phyloP scores from a whole-genome alignment of 2,113 vertebrate species.

The Gracilinanus agilis region DNA sequence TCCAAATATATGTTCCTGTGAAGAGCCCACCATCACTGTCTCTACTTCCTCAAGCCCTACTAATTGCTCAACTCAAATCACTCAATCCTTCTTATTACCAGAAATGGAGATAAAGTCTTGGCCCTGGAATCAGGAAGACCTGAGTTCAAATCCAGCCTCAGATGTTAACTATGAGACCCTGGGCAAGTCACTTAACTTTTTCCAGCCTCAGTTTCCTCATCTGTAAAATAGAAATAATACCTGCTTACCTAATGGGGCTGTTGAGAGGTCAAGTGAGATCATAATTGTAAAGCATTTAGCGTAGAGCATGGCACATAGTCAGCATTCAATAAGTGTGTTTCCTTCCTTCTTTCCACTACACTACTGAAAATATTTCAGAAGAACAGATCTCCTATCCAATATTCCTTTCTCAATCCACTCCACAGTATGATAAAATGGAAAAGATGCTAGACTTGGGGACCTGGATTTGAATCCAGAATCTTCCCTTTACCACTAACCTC shows the following conservation, averaged over 20 bases:
- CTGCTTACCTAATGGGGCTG: not conserved
- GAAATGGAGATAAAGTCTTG: not conserved
- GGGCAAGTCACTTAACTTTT: not conserved
- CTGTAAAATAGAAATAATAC: not conserved
- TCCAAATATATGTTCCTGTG: not conserved
- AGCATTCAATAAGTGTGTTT: not conserved
- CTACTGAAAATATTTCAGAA: not conserved
- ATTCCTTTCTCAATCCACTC: not conserved
- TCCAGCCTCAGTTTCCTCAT: not conserved
- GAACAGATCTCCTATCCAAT: not conserved
- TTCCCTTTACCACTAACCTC: not conserved
- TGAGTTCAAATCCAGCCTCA: not conserved
- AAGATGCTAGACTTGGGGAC: not conserved
- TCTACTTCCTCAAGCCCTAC: not conserved
- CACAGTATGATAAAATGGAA: not conserved
- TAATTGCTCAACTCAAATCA: not conserved
- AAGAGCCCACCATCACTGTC: not conserved
- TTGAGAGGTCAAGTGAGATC: not conserved
- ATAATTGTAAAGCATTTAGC: not conserved
- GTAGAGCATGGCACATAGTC: no score
- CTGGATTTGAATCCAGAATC: not conserved
- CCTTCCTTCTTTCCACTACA: not conserved
- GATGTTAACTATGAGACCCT: not conserved
- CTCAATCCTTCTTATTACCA: not conserved
- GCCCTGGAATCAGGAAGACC: not conserved